A percentile compares a stretch with the other conserved stretches of the same genome.
Evolutionary conservation across 2,113 vertebrate species (phyloP).

Genomic region (Crotalus horridus): DNA sequence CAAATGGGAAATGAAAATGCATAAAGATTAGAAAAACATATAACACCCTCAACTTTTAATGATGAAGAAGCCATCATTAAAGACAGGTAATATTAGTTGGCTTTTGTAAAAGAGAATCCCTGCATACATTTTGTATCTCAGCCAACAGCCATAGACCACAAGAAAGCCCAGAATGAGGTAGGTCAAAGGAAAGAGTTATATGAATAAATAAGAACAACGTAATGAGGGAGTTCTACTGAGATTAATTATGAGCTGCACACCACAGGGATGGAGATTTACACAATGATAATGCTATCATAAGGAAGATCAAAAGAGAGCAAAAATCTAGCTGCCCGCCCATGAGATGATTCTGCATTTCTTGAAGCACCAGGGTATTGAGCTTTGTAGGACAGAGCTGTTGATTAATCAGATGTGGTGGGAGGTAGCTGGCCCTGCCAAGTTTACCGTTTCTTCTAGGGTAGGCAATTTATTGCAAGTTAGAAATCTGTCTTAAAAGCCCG

Average conservation of each 20-base stretch:
- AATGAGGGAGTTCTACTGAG: slow-evolving; percentile 37
- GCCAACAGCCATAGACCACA: background rate
- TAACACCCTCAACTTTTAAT: background rate
- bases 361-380: background rate
- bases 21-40: background rate
- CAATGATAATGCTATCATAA: slow-evolving; percentile 17
- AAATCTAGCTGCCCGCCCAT: slow-evolving; percentile 34
- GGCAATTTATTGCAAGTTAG: slow-evolving; percentile 9
- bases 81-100: background rate
- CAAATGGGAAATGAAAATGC: background rate
- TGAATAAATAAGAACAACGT: background rate
- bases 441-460: background rate
- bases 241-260: slow-evolving; percentile 22
- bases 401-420: slow-evolving; percentile 54
- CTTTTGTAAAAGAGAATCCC: background rate
- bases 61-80: background rate
- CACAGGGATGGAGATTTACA: slow-evolving; percentile 29
- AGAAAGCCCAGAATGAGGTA: background rate
- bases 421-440: slow-evolving; percentile 23
- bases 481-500: slow-evolving; percentile 16
- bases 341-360: slow-evolving; percentile 51
- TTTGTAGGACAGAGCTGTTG: background rate
- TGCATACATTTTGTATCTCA: background rate
- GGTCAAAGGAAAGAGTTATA: background rate
- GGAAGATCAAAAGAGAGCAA: slow-evolving; percentile 50